Percentiles rank a stretch among this genome's conserved stretches.
Evolutionary conservation across 1,140 invertebrate genomes (phyloP).

Genomic region (Caerostris darwini): DNA sequence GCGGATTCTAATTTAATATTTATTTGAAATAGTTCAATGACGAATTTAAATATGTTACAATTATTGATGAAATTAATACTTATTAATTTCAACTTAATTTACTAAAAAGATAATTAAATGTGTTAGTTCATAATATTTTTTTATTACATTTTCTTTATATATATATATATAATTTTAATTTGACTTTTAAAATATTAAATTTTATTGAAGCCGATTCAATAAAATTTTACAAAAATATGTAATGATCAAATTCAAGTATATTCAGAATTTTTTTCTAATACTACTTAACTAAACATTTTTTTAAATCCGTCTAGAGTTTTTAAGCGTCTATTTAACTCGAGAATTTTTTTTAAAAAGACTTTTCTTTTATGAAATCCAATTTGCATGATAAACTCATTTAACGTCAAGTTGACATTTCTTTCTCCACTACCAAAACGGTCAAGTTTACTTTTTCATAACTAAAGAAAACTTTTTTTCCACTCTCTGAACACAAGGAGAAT

Average conservation of each 20-base stretch:
- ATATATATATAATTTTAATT: no score
- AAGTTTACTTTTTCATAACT: neutral
- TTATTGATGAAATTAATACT: no score
- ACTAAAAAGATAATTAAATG: no score
- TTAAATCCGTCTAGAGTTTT: neutral
- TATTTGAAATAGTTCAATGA: no score
- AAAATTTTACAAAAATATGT: neutral
- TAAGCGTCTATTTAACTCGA: neutral
- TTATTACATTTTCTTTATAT: no score
- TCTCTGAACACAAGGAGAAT: neutral
- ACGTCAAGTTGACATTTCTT: neutral
- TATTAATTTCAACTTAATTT: no score
- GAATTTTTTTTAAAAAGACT: neutral
- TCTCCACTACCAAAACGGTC: neutral
- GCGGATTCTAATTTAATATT: no score
- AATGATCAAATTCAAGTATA: neutral
- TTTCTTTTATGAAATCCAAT: neutral
- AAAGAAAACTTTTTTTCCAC: neutral
- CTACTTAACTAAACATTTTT: neutral
- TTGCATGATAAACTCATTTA: neutral
- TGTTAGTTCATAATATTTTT: no score
- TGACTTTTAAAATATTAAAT: no score
- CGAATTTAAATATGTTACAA: no score
- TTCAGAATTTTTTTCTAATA: neutral
- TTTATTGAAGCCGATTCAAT: no score